Base-by-base conservation (phyloP, 2,888 invertebrate genomes). In the Himalopsyche tibetana region DNA sequence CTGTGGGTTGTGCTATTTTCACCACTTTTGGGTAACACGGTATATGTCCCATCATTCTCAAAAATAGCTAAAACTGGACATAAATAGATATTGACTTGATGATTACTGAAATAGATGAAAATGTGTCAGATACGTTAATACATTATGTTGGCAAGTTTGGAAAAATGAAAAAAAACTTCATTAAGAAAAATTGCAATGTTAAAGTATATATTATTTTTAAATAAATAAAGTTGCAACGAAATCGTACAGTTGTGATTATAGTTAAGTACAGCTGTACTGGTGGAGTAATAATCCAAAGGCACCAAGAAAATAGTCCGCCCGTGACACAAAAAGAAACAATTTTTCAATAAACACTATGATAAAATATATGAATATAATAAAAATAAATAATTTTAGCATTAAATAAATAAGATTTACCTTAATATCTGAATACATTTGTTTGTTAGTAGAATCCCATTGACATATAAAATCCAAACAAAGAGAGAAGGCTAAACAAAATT, bases 401-500 rank as follows among this genome's bases (percentile, higher is more conserved):
- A 56, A 63, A 63, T 28, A 63, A 28, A 19, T 56, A 5, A 56
- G 17, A 2, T 15, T 63, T 63, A 63, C 63, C 63, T 63, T 63
- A 63, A 19, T 63, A 19, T 63, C 11, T 28, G 19, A 63, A 19
- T 63, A 63, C n/a, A 63, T 63, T 63, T 28, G 63, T 19, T 63
- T 63, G 19, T 19, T 63, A 5, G 63, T 19, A 63, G 63, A 63
- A 19, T 63, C 63, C 63, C 63, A 19, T 63, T 6, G 63, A 19
- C 28, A 9, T 19, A 19, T 19, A 63, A 19, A 63, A 63, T 19
- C 63, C 63, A 63, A 63, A 63, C 63, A 63, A 63, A 63, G 63
- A 63, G 63, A 63, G 63, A 63, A 63, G 63, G 63, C 63, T 6
- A n/a, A 63, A 63, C 63, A 63, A 63, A 63, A 63, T 63, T 63